phyloP scores from a whole-genome alignment of 2,888 invertebrate species.

The Thereva nobilitata region DNA sequence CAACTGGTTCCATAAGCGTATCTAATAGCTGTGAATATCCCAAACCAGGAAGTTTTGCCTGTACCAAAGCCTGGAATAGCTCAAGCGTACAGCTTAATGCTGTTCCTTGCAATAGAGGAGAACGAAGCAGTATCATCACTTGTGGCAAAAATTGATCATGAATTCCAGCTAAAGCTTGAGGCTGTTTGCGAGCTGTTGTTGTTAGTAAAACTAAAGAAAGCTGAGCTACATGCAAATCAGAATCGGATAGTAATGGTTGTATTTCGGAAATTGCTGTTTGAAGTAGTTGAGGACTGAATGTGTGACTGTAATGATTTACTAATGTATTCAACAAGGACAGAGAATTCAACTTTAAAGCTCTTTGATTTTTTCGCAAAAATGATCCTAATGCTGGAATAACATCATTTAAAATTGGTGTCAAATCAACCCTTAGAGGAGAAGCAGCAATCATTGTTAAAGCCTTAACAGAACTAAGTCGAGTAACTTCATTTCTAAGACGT shows the following conservation, averaged over 20 bases:
- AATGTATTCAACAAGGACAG: slow-evolving; percentile 87
- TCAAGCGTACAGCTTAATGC: slow-evolving; percentile 89
- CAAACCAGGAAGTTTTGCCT: slow-evolving; percentile 77
- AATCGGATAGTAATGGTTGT: slow-evolving; percentile 87
- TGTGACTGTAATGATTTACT: slow-evolving; percentile 80
- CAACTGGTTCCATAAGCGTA: slow-evolving; percentile 74
- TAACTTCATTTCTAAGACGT: slow-evolving; percentile 94
- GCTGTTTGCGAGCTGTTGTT: slow-evolving; percentile 78
- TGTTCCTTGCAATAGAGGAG: slow-evolving; percentile 85
- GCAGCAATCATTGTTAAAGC: slow-evolving; percentile 93
- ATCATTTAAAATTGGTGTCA: slow-evolving; percentile 81
- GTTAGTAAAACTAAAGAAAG: slow-evolving; percentile 82
- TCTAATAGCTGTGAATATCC: slow-evolving; percentile 80
- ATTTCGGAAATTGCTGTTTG: slow-evolving; percentile 79
- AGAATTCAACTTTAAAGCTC: slow-evolving; percentile 90
- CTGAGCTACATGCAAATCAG: slow-evolving; percentile 96
- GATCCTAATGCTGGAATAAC: slow-evolving; percentile 91
- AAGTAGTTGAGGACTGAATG: slow-evolving; percentile 69
- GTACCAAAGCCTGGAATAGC: slow-evolving; percentile 89
- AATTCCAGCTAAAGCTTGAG: slow-evolving; percentile 74
- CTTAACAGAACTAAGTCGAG: slow-evolving; percentile 93
- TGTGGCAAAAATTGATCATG: slow-evolving; percentile 80
- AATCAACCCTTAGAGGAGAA: slow-evolving; percentile 82
- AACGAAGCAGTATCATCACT: slow-evolving; percentile 83
- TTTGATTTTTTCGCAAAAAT: slow-evolving; percentile 94